Evolutionary conservation across 2,888 invertebrate species (phyloP).

Genomic region (Bruchidius siliquastri): DNA sequence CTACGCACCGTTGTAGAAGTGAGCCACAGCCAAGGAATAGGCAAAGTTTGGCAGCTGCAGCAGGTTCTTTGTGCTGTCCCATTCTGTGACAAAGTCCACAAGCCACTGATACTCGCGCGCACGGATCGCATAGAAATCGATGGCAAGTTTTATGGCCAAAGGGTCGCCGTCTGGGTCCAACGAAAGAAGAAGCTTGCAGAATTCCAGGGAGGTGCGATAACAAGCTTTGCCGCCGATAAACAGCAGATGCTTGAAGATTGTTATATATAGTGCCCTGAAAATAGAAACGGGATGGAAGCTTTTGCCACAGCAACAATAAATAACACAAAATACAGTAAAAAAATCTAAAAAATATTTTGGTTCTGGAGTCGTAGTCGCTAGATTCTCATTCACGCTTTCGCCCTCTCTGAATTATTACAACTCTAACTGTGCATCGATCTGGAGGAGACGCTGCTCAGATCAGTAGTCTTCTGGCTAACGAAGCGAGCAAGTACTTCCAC

Average conservation of each 20-base stretch:
- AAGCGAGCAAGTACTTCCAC: too few species aligned
- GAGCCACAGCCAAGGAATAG: constrained; percentile 72
- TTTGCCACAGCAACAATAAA: too few species aligned
- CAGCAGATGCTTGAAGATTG: constrained; percentile 74
- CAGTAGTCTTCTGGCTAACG: too few species aligned
- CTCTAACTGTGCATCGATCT: too few species aligned
- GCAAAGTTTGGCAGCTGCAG: constrained; percentile 84
- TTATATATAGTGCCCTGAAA: constrained; percentile 68
- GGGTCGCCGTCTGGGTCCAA: constrained; percentile 74
- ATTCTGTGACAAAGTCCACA: constrained; percentile 50
- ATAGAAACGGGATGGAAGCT: neutral
- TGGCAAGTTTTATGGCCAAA: constrained; percentile 66
- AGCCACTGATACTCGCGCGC: constrained; percentile 70
- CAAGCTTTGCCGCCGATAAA: constrained; percentile 77
- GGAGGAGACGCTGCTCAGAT: too few species aligned
- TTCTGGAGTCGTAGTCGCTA: too few species aligned
- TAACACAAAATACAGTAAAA: too few species aligned
- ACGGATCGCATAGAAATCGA: constrained; percentile 80
- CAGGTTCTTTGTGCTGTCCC: constrained; percentile 62
- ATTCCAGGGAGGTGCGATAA: constrained; percentile 80
- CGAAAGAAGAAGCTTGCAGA: constrained; percentile 76
- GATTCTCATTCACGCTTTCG: too few species aligned
- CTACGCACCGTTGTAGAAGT: constrained; percentile 53
- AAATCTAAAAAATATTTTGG: too few species aligned
- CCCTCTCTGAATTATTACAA: too few species aligned